Base-by-base conservation (phyloP, 2,888 invertebrate species). In the Selenia dentaria region DNA sequence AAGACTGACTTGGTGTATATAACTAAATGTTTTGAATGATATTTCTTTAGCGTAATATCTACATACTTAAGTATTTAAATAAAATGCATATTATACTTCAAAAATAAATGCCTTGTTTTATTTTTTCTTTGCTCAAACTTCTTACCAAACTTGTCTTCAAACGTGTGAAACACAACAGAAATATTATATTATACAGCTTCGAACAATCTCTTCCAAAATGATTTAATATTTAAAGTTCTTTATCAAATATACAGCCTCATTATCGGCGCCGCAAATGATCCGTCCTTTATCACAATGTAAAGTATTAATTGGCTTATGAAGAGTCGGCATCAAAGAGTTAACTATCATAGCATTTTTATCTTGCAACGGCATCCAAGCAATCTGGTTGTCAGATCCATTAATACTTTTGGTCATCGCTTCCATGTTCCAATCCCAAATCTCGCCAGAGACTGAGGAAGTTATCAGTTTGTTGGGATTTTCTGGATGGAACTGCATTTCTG, bases 341-440 rank as follows among this genome's bases (percentile, higher is more conserved):
- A 96, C 94, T 66, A 94, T 93, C 74, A 96, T 92, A 28, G 93
- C 85, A 49, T 91, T 92, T 63, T 95, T 94, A 12, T 94, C 92
- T 32, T 94, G 92, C 55, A 95, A 93, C 1, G 93, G 93, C 62
- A 96, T 82, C 95, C 95, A 96, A 0, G 93, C 92, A 54, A 92
- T 62, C 34, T 83, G 77, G 35, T 74, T 81, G 20, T 88, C 87
- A 1, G 75, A 68, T 0, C 78, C 79, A 54, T 77, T 79, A 0
- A 77, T 68, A 37, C 76, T 81, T 43, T 83, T 90, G 0, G 85
- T 86, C 68, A 92, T 79, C 0, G 77, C 70, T 51, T 93, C 93
- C 66, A 94, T 93, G 52, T 95, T 94, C 98, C 98, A 98, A 70
- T 97, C 96, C 96, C 97, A 97, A 2, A 98, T 82, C 74, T 97